A percentile compares a stretch with the other conserved stretches of the same genome.
Evolutionary conservation across 2,888 invertebrate genomes (phyloP).

Genomic region (Eudemis profundana): DNA sequence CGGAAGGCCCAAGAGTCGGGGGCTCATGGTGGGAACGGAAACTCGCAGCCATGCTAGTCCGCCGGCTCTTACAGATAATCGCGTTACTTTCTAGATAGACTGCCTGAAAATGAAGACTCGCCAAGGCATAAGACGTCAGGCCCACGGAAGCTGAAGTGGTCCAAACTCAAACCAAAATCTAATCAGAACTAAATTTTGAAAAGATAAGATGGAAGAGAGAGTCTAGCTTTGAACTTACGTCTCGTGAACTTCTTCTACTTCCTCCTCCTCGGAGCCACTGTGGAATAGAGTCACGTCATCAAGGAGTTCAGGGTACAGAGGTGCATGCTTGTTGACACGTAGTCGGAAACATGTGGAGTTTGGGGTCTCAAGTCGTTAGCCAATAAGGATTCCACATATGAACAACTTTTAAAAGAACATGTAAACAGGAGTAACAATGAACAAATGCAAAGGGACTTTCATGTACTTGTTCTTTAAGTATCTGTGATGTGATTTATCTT

Average conservation of each 20-base stretch:
- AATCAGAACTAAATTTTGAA: constrained; percentile 59
- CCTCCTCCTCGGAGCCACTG: constrained; percentile 90
- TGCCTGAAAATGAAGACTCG: constrained; percentile 65
- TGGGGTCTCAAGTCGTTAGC: constrained; percentile 17
- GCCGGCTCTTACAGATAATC: constrained; percentile 46
- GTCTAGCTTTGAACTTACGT: constrained; percentile 86
- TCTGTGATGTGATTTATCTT: constrained; percentile 23
- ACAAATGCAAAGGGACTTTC: constrained; percentile 6
- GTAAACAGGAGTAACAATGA: constrained; percentile 11
- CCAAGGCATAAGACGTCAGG: constrained; percentile 76
- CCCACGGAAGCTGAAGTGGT: constrained; percentile 76
- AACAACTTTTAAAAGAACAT: constrained; percentile 1
- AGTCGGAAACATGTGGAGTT: neutral
- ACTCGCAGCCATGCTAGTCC: constrained; percentile 69
- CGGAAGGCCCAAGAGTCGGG: constrained; percentile 71
- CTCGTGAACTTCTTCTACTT: constrained; percentile 90
- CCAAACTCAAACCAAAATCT: constrained; percentile 73
- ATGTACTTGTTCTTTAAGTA: neutral
- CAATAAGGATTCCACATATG: constrained; percentile 3
- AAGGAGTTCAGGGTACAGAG: constrained; percentile 6
- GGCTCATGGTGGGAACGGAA: constrained; percentile 61
- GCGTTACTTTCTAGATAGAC: constrained; percentile 52
- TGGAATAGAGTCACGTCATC: constrained; percentile 59
- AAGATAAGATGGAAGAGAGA: constrained; percentile 48
- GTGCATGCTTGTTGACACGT: constrained; percentile 23